Evolutionary conservation across 2,113 vertebrate genomes (phyloP).

Genomic region (Notechis scutatus): DNA sequence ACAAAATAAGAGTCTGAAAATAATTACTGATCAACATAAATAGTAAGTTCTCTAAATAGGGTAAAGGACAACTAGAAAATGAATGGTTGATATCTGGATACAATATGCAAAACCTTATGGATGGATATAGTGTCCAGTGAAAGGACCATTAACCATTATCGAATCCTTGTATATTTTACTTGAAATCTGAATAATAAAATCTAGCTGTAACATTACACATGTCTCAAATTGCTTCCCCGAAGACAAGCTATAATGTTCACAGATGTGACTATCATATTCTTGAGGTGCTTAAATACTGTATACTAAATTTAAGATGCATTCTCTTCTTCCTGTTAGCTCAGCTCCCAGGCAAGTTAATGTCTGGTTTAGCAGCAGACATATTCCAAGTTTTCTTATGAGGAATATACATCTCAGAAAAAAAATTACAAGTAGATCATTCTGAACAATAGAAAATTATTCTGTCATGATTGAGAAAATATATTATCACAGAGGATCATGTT

Average conservation of each 20-base stretch:
- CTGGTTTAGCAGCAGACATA: not conserved
- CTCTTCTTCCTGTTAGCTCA: not conserved
- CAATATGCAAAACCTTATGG: constrained; percentile 39
- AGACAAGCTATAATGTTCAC: constrained; percentile 3
- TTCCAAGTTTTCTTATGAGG: not conserved
- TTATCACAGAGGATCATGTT: not conserved
- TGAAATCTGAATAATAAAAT: not conserved
- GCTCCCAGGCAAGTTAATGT: not conserved
- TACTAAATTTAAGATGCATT: not conserved
- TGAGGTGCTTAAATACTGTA: not conserved
- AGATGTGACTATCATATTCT: not conserved
- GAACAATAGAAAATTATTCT: not conserved
- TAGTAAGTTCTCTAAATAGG: not conserved
- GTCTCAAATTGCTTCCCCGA: not conserved
- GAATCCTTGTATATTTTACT: not conserved
- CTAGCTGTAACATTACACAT: not conserved
- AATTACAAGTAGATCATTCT: not conserved
- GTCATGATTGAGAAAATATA: not conserved
- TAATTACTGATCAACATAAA: constrained; percentile 17
- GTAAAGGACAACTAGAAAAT: not conserved
- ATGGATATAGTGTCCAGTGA: constrained; percentile 29
- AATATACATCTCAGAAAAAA: not conserved
- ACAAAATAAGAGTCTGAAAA: constrained; percentile 17
- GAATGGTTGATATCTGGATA: constrained; percentile 56
- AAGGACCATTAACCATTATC: not conserved